Evolutionary conservation across 2,888 invertebrate genomes (phyloP), one percentile per base, ranked within the genome.

Genomic region (Zaprionus bogoriensis): DNA sequence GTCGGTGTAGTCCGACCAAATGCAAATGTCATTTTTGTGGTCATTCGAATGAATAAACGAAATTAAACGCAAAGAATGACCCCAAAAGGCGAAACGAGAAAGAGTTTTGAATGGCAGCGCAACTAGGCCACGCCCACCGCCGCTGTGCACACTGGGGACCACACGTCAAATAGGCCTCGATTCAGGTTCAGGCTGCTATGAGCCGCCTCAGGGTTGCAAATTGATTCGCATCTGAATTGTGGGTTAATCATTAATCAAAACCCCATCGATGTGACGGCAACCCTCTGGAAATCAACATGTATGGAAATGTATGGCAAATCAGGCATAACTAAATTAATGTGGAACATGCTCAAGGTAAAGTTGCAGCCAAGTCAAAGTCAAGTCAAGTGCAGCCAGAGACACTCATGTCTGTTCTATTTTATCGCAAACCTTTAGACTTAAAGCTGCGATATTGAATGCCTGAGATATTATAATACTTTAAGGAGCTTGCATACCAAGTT

Each of bases 21-120:
- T 88, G 86, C 87, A 89, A 88, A 89, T 89, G 89, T 85, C 89
- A 89, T 87, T 89, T 88, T 88, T 88, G 88, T 79, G 89, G 89
- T 80, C 87, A 87, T 78, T 88, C 85, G 86, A 86, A 87, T 89
- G 88, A 89, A 89, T 89, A 89, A 89, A 89, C 86, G 88, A 89
- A 89, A 88, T 88, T 87, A 88, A 89, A 89, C 73, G 77, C 69
- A 69, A 79, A 76, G 75, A 78, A 69, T 67, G 52, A 59, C 45
- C 47, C 60, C 55, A 51, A 66, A 55, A 48, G 32, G n/a, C 10
- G 25, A 23, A 44, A 28, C 6, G 17, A 7, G n/a, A 9, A 42
- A 83, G 76, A 65, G 77, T 72, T 72, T 79, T 74, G 62, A 67
- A 80, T 70, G 69, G 62, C 63, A 77, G 73, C 68, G 46, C 69